phyloP scores from a whole-genome alignment of 2,113 vertebrate genomes.

The Pungitius pungitius region DNA sequence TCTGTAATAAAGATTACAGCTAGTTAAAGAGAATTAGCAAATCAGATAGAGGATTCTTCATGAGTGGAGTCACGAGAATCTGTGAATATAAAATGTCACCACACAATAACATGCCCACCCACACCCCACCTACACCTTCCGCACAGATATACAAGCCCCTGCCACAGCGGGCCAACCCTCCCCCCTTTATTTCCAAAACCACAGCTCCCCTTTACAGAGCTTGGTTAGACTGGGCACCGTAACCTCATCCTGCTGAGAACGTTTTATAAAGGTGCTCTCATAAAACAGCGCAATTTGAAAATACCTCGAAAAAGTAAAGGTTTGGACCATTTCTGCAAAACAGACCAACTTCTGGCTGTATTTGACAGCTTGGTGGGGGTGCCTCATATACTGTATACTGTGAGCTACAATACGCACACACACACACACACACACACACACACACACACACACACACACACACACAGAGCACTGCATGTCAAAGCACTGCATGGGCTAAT shows the following conservation, averaged over 20 bases:
- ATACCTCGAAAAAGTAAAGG: constrained; percentile 41
- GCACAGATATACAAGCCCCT: constrained; percentile 40
- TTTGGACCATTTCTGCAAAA: constrained; percentile 10
- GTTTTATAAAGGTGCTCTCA: constrained; percentile 60
- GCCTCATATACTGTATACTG: neutral
- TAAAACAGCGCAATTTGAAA: constrained; percentile 56
- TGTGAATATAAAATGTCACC: constrained; percentile 33
- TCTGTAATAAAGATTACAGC: constrained; percentile 10
- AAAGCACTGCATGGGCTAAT: neutral
- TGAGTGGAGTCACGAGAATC: constrained; percentile 27
- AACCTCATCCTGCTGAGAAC: constrained; percentile 76
- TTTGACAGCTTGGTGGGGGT: neutral
- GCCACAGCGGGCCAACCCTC: constrained; percentile 30
- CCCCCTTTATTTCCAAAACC: constrained; percentile 51
- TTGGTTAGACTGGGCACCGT: constrained; percentile 43
- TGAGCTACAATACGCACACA: neutral
- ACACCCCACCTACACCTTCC: constrained; percentile 34
- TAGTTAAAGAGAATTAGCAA: constrained; percentile 23
- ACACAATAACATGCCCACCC: constrained; percentile 27
- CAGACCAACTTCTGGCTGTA: constrained; percentile 1
- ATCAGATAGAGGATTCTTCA: constrained; percentile 18
- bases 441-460: neutral
- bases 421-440: neutral
- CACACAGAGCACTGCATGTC: neutral
- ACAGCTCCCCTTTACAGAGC: constrained; percentile 45